A percentile compares a stretch with the other conserved stretches of the same genome.
Evolutionary conservation across 23 tunicate species (phyloP).

Genomic region (Phallusia fumigata): DNA sequence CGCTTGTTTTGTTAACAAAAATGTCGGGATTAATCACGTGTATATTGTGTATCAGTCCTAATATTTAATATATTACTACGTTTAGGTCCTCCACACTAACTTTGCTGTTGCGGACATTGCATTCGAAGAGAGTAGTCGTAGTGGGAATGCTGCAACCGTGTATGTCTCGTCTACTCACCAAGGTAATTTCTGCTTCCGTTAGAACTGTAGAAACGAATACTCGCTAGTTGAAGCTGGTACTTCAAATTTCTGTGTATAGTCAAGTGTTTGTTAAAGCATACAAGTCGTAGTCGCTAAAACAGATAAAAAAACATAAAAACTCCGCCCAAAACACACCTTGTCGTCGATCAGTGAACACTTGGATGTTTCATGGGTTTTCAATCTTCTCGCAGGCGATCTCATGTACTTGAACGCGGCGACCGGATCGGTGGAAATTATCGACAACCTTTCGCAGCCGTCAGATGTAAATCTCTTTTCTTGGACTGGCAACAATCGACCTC

Average conservation of each 20-base stretch:
- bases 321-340: background rate
- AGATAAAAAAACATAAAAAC: background rate
- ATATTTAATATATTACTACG: background rate
- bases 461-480: background rate
- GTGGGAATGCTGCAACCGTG: conserved; percentile 17
- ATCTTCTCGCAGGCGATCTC: conserved; percentile 21
- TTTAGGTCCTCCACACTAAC: conserved; percentile 44
- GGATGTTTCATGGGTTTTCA: background rate
- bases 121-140: conserved; percentile 25
- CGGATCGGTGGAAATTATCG: conserved; percentile 27
- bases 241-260: too few species aligned
- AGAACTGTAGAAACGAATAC: too few species aligned
- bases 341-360: background rate
- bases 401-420: conserved; percentile 33
- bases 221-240: too few species aligned
- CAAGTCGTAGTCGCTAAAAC: too few species aligned
- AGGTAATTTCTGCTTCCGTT: conserved; percentile 16
- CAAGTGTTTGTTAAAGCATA: too few species aligned
- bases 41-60: background rate
- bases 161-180: conserved; percentile 43
- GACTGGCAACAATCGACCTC: background rate
- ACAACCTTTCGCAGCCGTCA: conserved; percentile 13
- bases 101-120: conserved; percentile 42
- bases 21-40: background rate
- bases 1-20: too few species aligned